A percentile compares a stretch with the other conserved stretches of the same genome.
Evolutionary conservation across 2,797 vertebrate species (phyloP).

Genomic region (Podarcis siculus): DNA sequence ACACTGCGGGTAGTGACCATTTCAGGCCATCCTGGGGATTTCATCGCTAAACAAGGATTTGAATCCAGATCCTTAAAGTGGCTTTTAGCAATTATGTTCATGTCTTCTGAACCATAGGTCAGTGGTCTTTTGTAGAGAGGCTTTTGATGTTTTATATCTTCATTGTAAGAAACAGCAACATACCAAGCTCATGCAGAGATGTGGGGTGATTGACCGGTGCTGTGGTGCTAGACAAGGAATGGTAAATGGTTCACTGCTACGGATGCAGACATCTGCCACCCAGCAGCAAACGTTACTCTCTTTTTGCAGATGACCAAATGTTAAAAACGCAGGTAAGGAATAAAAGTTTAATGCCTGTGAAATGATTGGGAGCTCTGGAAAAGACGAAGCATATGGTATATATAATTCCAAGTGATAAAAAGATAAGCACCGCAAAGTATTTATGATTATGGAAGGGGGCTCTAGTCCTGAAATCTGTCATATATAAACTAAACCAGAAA

Average conservation of each 20-base stretch:
- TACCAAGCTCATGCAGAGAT: constrained; percentile 40
- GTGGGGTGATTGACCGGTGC: not conserved
- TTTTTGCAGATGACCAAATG: constrained; percentile 50
- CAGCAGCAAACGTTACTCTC: constrained; percentile 40
- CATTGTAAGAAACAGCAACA: not conserved
- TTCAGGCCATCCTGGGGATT: too few species aligned
- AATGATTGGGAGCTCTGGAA: constrained; percentile 55
- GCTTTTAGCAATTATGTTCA: not conserved
- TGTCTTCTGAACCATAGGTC: not conserved
- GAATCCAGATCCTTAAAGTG: not conserved
- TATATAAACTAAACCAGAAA: constrained; percentile 38
- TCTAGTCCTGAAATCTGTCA: not conserved
- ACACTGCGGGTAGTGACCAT: too few species aligned
- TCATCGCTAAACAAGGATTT: not conserved
- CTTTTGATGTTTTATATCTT: not conserved
- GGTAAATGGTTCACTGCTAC: constrained; percentile 21
- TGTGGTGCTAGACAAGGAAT: constrained; percentile 36
- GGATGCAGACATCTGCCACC: constrained; percentile 49
- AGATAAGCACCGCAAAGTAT: constrained; percentile 28
- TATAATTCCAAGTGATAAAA: constrained; percentile 50
- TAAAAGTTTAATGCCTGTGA: constrained; percentile 65
- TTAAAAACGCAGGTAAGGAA: constrained; percentile 54
- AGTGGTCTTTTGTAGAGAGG: not conserved
- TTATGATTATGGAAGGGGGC: not conserved
- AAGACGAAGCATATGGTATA: constrained; percentile 43